phyloP scores from a whole-genome alignment of 2,797 vertebrate genomes.

The Xenentodon cancila region DNA sequence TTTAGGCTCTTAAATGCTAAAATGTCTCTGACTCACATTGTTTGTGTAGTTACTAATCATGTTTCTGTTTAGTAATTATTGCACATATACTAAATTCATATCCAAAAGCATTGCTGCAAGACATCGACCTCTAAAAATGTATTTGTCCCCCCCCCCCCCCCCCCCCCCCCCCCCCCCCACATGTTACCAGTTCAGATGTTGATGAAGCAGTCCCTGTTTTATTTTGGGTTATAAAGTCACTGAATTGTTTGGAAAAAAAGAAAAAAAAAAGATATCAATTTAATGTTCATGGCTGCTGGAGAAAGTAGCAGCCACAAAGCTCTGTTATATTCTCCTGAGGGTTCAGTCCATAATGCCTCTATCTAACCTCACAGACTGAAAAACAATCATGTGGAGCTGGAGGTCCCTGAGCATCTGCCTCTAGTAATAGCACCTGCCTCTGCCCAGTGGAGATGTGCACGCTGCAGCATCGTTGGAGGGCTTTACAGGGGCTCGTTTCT shows the following conservation, averaged over 20 bases:
- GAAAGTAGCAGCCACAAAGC: constrained; percentile 28
- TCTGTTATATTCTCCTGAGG: constrained; percentile 39
- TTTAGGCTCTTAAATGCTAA: too few relatives aligned
- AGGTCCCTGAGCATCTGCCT: constrained; percentile 41
- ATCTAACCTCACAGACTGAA: constrained; percentile 51
- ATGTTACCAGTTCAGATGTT: constrained; percentile 34
- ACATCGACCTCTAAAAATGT: constrained; percentile 6
- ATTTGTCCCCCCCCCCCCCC: constrained; percentile 28
- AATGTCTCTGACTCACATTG: too few relatives aligned
- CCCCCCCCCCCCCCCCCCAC: constrained; percentile 32
- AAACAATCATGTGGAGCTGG: constrained; percentile 63
- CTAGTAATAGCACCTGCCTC: constrained; percentile 44
- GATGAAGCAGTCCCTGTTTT: constrained; percentile 26
- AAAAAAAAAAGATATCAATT: constrained; percentile 22
- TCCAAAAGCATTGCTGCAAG: constrained; percentile 2
- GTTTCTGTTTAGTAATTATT: too few relatives aligned
- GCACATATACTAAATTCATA: too few relatives aligned
- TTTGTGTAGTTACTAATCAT: too few relatives aligned
- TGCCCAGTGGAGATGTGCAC: constrained; percentile 27
- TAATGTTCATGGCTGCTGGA: constrained; percentile 33
- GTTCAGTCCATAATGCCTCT: constrained; percentile 44
- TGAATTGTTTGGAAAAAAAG: constrained; percentile 46
- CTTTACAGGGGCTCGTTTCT: constrained; percentile 20
- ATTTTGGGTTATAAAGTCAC: constrained; percentile 45
- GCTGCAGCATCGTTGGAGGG: constrained; percentile 30